Base-by-base conservation (phyloP, 2,797 vertebrate species). In the Gadopsis marmoratus region DNA sequence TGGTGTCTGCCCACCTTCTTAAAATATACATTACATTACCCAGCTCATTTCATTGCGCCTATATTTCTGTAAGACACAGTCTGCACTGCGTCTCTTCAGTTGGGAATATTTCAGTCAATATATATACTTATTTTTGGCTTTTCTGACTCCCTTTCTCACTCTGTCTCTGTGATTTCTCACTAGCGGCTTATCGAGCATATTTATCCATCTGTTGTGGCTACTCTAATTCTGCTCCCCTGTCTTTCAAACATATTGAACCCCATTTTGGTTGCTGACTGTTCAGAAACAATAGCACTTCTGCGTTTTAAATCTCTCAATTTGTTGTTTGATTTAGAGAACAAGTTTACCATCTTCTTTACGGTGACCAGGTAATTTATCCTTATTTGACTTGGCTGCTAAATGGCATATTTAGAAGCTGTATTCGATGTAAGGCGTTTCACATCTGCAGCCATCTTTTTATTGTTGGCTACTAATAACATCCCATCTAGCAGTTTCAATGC, bases 101-200 rank as follows among this genome's bases (percentile, higher is more conserved):
- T 79, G 73, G 79, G 78, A 78, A 11, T 69, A 80, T 65, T 71
- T 77, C 37, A 55, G 48, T 69, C 63, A 77, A 83, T 76, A 37
- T 26, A 53, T 82, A 13, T 75, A 26, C 19, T 2, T 50, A 37
- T 79, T 59, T 74, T 37, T 71, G 50, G 7, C 50, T 78, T 81
- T 65, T 71, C 26, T 61, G 45, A 13, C 54, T 78, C 19, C 37
- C 9, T 14, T 55, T 72, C 47, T 53, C 65, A 10, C 31, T 50
- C 43, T 35, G 50, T 7, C 4, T 37, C 13, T 12, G 29, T 54
- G 37, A 64, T 23, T 78, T 4, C 7, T 31, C 23, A 2, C 53
- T 19, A 4, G 1, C 0, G 5, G 21, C 53, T 64, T 14, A 8
- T 54, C 21, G 4, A 33, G 10, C 33, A 23, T 50, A 70, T 74